Percentiles rank a stretch among this genome's conserved stretches.
Conservation (phyloP, 2,888 invertebrate genomes). For the Eilema caniola region DNA sequence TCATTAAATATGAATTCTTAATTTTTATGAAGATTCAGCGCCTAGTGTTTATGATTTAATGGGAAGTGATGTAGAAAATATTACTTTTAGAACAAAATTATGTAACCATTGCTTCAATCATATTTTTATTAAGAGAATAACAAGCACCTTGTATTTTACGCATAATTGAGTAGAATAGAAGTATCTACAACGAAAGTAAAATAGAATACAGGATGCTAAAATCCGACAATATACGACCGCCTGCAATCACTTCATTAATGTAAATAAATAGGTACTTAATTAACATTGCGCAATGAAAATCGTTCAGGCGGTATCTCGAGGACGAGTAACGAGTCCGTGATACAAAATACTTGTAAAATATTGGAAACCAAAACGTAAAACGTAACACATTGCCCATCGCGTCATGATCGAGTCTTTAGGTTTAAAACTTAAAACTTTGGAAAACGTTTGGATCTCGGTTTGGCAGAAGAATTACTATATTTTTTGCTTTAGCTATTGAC, state of each 20-base stretch:
- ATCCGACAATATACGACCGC: background rate
- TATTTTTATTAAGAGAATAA: background rate
- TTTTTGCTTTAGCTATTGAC: too few species aligned
- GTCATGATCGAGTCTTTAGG: background rate
- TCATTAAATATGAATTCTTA: constrained; percentile 84
- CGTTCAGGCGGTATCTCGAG: too few species aligned
- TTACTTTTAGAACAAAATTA: constrained; percentile 36
- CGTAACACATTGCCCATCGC: background rate
- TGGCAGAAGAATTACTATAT: too few species aligned
- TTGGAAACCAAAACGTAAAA: background rate
- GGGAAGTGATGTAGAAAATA: constrained; percentile 49
- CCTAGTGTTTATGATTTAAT: constrained; percentile 74
- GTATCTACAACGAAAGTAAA: too few species aligned
- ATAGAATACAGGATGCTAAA: background rate
- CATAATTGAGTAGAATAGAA: background rate
- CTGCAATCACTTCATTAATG: background rate
- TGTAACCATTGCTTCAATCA: background rate
- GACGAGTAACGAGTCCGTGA: too few species aligned
- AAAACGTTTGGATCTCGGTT: background rate
- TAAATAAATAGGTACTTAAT: too few species aligned
- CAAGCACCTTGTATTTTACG: background rate
- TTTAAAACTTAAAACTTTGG: background rate
- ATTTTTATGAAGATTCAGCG: constrained; percentile 82
- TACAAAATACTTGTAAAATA: background rate
- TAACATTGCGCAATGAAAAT: background rate